Evolutionary conservation across 2,113 vertebrate genomes (phyloP), one percentile per base, ranked within the genome.

Genomic region (Myrmecobius fasciatus): DNA sequence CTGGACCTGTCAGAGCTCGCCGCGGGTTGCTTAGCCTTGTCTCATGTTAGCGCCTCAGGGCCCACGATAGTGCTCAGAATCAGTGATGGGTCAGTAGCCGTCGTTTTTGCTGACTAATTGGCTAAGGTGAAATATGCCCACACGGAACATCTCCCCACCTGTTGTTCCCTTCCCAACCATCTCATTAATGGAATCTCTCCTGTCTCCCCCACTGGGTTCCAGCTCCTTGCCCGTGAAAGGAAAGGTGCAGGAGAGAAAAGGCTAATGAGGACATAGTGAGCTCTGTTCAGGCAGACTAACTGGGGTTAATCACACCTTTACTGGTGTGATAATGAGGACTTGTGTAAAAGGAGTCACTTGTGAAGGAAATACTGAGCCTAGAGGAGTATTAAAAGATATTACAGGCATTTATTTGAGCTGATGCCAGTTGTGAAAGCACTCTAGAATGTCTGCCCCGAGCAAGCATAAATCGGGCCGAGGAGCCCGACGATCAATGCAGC

Each of bases 361-460:
- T 93, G 88, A 96, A 95, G 95, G 94, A 96, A 95, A 95, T 91
- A 12, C 53, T 95, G 94, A 94, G 92, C 20, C 20, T n/a, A 91
- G 47, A 97, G 92, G 90, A 26, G 25, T 90, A 67, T 91, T 95
- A 83, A 91, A 94, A 93, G 54, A 95, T 17, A 93, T 48, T 94
- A 36, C 89, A 93, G 22, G 47, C 75, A 96, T 91, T 92, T 83
- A 9, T 93, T 94, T 95, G 53, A 95, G 93, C 52, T 89, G 47
- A 94, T 94, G 96, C 95, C 52, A 83, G 2, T 56, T 95, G 52
- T 43, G 8, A 91, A 97, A 93, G 60, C 91, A 93, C 53, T 95
- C 93, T 96, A 54, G 56, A 54, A 94, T 7, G 31, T 60, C 56
- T 8, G 48, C 53, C 36, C 92, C 14, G 3, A 60, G n/a, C 25